Evolutionary conservation across 2,888 invertebrate species (phyloP).

Genomic region (Listrodromus nycthemerus): DNA sequence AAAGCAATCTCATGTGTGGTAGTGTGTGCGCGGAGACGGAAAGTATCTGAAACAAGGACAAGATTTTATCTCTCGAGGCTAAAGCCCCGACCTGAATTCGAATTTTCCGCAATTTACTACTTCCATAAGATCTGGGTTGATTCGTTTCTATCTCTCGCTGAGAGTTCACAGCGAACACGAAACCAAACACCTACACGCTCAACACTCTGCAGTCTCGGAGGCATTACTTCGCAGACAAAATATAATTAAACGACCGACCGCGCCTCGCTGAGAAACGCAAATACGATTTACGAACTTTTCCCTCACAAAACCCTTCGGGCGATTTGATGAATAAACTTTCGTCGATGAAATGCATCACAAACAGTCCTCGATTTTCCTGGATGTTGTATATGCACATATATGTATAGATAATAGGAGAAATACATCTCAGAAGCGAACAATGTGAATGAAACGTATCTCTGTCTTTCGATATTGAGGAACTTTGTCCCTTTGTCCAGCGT

Average conservation of each 20-base stretch:
- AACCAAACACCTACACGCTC: slow-evolving; percentile 59
- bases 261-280: neutral
- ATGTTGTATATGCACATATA: neutral
- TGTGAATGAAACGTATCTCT: slow-evolving; percentile 13
- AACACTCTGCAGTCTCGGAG: slow-evolving; percentile 4
- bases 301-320: slow-evolving; percentile 1
- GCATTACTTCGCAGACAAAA: slow-evolving; percentile 51
- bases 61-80: slow-evolving; percentile 66
- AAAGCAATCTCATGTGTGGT: slow-evolving; percentile 83
- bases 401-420: neutral
- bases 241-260: slow-evolving; percentile 54
- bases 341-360: neutral
- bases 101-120: slow-evolving; percentile 78
- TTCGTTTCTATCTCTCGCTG: slow-evolving; percentile 65
- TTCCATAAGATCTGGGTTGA: slow-evolving; percentile 77
- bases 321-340: neutral
- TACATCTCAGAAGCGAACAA: neutral
- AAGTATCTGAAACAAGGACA: slow-evolving; percentile 73
- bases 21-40: slow-evolving; percentile 83
- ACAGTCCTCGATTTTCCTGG: neutral
- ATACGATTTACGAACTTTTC: slow-evolving; percentile 9
- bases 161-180: slow-evolving; percentile 28
- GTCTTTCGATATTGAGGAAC: slow-evolving; percentile 53
- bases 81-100: slow-evolving; percentile 73
- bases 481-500: slow-evolving; percentile 56